These are phyloP conservation scores for Uloborus diversus DNA, from an alignment of 1,140 invertebrate species.

Conservation along the genomic window DNA sequence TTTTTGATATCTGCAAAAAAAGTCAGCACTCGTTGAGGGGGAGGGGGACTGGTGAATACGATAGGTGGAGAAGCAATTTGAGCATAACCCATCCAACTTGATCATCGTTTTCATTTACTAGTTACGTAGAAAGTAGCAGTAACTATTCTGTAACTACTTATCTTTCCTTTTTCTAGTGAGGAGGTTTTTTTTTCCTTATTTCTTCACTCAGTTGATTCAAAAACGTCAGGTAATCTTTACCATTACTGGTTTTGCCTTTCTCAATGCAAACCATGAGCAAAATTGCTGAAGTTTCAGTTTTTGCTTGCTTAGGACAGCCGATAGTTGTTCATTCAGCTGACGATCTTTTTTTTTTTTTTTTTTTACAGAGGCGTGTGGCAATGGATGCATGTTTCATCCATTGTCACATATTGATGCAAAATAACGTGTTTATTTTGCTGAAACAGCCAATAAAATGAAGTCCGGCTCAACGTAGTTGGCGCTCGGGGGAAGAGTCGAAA, in stretches of 20 bases:
- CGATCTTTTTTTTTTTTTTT: neutral
- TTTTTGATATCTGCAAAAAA: too few relatives aligned
- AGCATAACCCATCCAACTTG: constrained; percentile 25
- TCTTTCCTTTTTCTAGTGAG: constrained; percentile 2
- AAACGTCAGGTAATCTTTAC: constrained; percentile 13
- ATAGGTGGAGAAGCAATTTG: constrained; percentile 59
- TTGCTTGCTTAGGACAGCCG: neutral
- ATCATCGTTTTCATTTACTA: constrained; percentile 15
- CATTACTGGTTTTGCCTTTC: constrained; percentile 3
- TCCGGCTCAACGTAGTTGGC: too few relatives aligned
- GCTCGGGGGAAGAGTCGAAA: too few relatives aligned
- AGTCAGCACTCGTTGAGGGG: too few relatives aligned
- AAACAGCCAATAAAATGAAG: too few relatives aligned
- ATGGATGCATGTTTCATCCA: neutral
- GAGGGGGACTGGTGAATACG: constrained; percentile 63
- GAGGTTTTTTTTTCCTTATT: constrained; percentile 12
- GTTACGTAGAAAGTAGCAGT: constrained; percentile 8
- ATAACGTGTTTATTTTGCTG: neutral
- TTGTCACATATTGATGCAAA: neutral
- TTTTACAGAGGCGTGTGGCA: neutral
- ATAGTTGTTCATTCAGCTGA: neutral
- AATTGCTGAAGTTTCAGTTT: constrained; percentile 8
- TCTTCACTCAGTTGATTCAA: constrained; percentile 4
- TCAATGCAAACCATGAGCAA: neutral
- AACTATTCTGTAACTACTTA: constrained; percentile 11